Base-by-base conservation (phyloP, 2,888 invertebrate species). In the Brenthis ino region DNA sequence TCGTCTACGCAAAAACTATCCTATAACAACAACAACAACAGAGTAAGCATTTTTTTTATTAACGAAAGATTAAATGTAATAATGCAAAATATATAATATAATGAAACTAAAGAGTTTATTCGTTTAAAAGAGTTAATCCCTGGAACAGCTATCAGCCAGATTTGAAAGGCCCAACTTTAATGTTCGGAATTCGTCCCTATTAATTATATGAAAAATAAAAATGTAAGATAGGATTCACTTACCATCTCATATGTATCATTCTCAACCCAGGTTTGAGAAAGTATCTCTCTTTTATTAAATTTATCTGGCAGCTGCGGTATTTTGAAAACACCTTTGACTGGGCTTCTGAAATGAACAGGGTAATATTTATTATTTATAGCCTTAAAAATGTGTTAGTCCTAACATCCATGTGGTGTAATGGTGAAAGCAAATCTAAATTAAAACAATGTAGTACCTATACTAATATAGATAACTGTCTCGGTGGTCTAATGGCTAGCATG, bases 1-100 rank as follows among this genome's bases (percentile, higher is more conserved):
- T 93, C 93, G 64, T 93, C 93, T 0, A 95, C 94, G 80, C 95
- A 95, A 82, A 95, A 95, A 57, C 95, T 95, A 80, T 95, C 95
- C 95, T 95, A 81, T 72, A 91, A 88, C 65, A 64, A 72, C 12
- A 64, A 72, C 12, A 47, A 51, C 6, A n/a, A 53, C 0, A 43
- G 37, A 0, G 11, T 43, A 11, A 43, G 11, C 11, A 51, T 51
- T 12, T 51, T 51, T n/a, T 4, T 43, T 37, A 37, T 28, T 37
- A 43, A 43, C 11, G 11, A 11, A 3, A 43, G 8, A 11, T 43
- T 8, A 8, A 43, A 60, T n/a, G 12, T 11, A 16, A 8, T n/a
- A 50, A 50, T 50, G 13, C n/a, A 16, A 51, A 51, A 16, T 51
- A 2, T 56, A 8, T n/a, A n/a, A 37, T n/a, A 56, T n/a, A n/a